Evolutionary conservation across 2,113 vertebrate genomes (phyloP).

Genomic region (Mastomys natalensis): DNA sequence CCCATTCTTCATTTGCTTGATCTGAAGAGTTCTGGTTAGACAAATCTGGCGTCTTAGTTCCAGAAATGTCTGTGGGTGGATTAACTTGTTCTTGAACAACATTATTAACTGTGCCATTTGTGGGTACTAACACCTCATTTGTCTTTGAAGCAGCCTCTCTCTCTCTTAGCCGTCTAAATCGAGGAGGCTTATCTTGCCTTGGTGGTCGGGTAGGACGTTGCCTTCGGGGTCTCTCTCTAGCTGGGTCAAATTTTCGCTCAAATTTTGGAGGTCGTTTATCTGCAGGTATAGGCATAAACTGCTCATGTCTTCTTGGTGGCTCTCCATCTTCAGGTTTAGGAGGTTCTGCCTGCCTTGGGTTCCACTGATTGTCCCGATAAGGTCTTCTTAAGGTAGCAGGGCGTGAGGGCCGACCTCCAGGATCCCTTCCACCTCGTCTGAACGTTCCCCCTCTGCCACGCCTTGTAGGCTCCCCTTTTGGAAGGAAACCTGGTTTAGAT

Average conservation of each 20-base stretch:
- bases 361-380: constrained; percentile 95
- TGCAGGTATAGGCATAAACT: constrained; percentile 83
- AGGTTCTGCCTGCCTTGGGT: constrained; percentile 93
- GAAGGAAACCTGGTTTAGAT: constrained; percentile 95
- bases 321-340: constrained; percentile 88
- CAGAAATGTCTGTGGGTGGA: constrained; percentile 86
- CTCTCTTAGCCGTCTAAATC: constrained; percentile 96
- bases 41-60: constrained; percentile 97
- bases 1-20: constrained; percentile 99
- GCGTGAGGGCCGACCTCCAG: constrained; percentile 90
- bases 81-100: constrained; percentile 83
- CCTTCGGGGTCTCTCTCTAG: constrained; percentile 94
- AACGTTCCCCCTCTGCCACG: constrained; percentile 95
- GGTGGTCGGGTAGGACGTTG: constrained; percentile 96
- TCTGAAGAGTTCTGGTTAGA: constrained; percentile 99
- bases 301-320: constrained; percentile 86
- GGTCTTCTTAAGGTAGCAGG: constrained; percentile 91
- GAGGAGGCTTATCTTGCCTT: constrained; percentile 97
- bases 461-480: constrained; percentile 96
- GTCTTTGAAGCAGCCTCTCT: constrained; percentile 92
- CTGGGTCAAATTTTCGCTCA: constrained; percentile 93
- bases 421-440: constrained; percentile 92
- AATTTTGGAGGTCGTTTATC: constrained; percentile 93
- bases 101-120: constrained; percentile 79
- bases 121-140: constrained; percentile 78